These are phyloP conservation scores for Siderastrea radians DNA, from an alignment of 92 coral and sea anemone genomes.

Conservation along the genomic window DNA sequence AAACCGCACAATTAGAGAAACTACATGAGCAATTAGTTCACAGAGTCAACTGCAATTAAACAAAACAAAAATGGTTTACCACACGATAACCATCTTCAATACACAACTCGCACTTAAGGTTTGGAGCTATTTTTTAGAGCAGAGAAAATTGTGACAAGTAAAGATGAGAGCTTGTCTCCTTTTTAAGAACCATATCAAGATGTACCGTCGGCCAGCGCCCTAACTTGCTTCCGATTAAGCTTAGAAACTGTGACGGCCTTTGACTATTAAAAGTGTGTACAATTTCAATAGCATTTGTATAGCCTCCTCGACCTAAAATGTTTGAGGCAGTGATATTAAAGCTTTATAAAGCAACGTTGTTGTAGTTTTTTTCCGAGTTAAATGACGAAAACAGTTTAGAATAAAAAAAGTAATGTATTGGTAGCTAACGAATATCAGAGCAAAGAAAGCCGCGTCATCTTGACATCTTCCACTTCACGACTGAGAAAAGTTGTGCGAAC, in stretches of 20 bases:
- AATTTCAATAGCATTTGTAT: neutral
- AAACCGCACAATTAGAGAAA: conserved; percentile 40
- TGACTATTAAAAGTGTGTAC: neutral
- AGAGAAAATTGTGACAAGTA: neutral
- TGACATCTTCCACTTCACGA: neutral
- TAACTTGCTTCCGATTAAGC: conserved; percentile 1
- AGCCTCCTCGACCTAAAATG: no score
- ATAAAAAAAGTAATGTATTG: no score
- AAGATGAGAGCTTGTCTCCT: conserved; percentile 9
- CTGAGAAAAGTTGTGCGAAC: neutral
- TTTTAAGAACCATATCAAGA: neutral
- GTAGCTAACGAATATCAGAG: neutral
- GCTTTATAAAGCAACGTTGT: neutral
- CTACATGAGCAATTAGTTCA: conserved; percentile 20
- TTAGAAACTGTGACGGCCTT: neutral
- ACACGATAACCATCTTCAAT: conserved; percentile 13
- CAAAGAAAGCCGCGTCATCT: neutral
- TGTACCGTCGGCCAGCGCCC: conserved; percentile 19
- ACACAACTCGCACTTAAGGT: conserved; percentile 23
- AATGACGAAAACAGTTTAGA: neutral
- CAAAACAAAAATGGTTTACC: conserved; percentile 30
- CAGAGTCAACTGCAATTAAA: conserved; percentile 35
- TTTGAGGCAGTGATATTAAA: neutral
- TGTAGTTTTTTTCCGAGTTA: neutral
- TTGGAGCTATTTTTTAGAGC: neutral